Conservation (phyloP, 2,113 vertebrate genomes). For the Caretta caretta region DNA sequence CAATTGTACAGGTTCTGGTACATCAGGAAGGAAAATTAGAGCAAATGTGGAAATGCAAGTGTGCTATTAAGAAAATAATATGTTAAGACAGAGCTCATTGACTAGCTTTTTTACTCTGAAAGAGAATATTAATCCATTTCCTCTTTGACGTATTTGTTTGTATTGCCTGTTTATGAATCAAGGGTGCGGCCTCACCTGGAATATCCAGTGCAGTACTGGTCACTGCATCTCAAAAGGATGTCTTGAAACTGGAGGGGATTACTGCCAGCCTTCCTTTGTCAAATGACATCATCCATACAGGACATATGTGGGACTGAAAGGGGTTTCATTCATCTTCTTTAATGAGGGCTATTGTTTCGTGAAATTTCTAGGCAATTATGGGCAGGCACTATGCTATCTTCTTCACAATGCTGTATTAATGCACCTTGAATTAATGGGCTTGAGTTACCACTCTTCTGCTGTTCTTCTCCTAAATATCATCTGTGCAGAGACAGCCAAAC, state of each 20-base stretch:
- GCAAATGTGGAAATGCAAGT: constrained; percentile 38
- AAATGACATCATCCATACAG: not conserved
- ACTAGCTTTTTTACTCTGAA: not conserved
- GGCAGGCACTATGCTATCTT: not conserved
- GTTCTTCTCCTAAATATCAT: not conserved
- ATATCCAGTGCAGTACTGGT: not conserved
- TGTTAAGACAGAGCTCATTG: constrained; percentile 10
- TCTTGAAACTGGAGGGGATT: not conserved
- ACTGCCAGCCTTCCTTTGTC: not conserved
- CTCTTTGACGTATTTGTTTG: constrained; percentile 40
- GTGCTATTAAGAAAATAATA: constrained; percentile 18
- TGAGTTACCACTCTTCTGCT: not conserved
- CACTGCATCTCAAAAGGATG: not conserved
- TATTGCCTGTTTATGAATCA: constrained; percentile 8
- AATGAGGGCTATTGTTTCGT: not conserved
- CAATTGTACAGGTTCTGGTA: not conserved
- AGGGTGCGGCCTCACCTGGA: not conserved
- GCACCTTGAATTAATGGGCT: not conserved
- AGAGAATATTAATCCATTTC: constrained; percentile 49
- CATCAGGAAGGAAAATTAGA: constrained; percentile 42
- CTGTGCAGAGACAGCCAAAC: not conserved
- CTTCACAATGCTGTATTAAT: rapidly evolving
- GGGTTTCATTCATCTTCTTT: not conserved
- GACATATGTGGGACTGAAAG: rapidly evolving
- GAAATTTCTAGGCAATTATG: not conserved